These are phyloP conservation scores for Eremophila alpestris DNA, from an alignment of 2,797 vertebrate genomes.

Conservation along the genomic window DNA sequence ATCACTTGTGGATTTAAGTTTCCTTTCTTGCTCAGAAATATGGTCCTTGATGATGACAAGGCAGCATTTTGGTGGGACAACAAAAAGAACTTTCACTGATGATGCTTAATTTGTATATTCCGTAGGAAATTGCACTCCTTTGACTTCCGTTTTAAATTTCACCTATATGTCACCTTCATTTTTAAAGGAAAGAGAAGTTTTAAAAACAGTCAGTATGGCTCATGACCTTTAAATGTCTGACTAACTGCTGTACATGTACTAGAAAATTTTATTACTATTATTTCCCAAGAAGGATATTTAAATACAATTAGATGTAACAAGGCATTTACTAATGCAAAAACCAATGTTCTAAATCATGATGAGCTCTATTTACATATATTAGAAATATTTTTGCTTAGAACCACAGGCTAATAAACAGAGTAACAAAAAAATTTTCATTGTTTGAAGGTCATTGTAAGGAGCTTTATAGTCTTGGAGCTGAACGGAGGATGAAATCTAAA, in stretches of 20 bases:
- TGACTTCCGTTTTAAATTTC: background rate
- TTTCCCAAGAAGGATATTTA: background rate
- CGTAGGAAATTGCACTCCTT: background rate
- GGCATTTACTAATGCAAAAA: background rate
- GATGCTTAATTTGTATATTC: background rate
- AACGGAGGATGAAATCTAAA: background rate
- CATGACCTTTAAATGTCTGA: constrained; percentile 2
- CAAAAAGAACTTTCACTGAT: background rate
- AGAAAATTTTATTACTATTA: background rate
- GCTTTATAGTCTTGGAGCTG: background rate
- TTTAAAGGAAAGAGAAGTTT: background rate
- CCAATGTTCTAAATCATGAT: background rate
- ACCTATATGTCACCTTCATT: background rate
- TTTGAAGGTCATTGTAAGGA: background rate
- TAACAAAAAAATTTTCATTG: background rate
- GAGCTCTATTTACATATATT: background rate
- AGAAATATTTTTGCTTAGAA: background rate
- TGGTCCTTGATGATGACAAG: background rate
- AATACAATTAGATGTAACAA: background rate
- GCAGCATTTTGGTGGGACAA: background rate
- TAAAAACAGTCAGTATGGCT: background rate
- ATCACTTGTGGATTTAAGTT: background rate
- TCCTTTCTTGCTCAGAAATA: background rate
- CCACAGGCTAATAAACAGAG: background rate
- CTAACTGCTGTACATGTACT: background rate